Conservation (phyloP, 2,797 vertebrate species). For the Rhodeus uyekii region DNA sequence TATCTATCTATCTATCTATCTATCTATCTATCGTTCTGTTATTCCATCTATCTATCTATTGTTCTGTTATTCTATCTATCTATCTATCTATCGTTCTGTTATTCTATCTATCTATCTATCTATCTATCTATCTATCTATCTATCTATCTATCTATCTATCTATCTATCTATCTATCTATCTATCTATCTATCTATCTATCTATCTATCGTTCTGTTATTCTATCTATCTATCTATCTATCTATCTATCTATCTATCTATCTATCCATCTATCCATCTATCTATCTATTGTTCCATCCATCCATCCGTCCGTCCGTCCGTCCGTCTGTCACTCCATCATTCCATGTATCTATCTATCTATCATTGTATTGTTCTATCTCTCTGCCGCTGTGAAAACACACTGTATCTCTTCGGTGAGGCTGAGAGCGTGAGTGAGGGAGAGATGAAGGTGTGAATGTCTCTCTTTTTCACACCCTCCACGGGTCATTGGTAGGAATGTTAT, state of each 20-base stretch:
- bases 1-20: not conserved
- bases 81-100: not conserved
- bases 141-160: not conserved
- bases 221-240: not conserved
- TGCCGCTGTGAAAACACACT: conserved; percentile 20
- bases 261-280: conserved; percentile 52
- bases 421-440: not conserved
- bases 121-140: not conserved
- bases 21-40: not conserved
- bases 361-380: not conserved
- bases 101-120: not conserved
- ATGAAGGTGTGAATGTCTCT: conserved; percentile 39
- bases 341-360: not conserved
- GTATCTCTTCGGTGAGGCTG: conserved; percentile 9
- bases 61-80: no score
- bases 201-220: no score
- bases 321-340: conserved; percentile 54
- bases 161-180: conserved; percentile 16
- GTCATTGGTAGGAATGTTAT: conserved; percentile 37
- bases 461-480: conserved; percentile 31
- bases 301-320: not conserved
- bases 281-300: conserved; percentile 49
- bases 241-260: not conserved
- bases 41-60: no score
- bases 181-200: conserved; percentile 41